Percentiles rank a stretch among this genome's conserved stretches.
These are phyloP conservation scores for Ernsta delagoae DNA, from an alignment of 2,888 invertebrate species.

Conservation along the genomic window DNA sequence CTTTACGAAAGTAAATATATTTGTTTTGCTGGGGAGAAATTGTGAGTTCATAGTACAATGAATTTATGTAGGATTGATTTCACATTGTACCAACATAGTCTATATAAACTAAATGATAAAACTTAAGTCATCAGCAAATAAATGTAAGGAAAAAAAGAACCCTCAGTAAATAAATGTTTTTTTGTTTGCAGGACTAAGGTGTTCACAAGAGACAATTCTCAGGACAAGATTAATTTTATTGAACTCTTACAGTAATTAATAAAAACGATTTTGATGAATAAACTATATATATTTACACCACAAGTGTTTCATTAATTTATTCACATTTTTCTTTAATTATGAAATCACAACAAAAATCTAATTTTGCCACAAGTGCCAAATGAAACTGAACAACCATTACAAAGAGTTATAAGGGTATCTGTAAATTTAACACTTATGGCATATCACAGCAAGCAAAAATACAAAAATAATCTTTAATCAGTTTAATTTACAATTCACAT, in stretches of 20 bases:
- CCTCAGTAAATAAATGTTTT: background rate
- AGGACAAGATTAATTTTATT: background rate
- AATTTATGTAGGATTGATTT: too few species aligned
- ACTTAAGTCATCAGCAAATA: too few species aligned
- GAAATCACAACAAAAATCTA: constrained; percentile 44
- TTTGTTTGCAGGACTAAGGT: background rate
- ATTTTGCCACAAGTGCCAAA: constrained; percentile 45
- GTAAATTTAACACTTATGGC: constrained; percentile 44
- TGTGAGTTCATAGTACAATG: too few species aligned
- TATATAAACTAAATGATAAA: too few species aligned
- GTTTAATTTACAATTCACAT: constrained; percentile 25
- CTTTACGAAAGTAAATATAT: too few species aligned
- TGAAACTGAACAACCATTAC: constrained; percentile 8
- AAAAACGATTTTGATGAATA: constrained; percentile 37
- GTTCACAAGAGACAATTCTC: background rate
- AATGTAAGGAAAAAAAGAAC: too few species aligned
- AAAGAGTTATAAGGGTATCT: background rate
- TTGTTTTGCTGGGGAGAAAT: too few species aligned
- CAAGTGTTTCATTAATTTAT: constrained; percentile 44
- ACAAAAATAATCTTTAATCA: constrained; percentile 43
- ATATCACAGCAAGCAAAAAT: constrained; percentile 52
- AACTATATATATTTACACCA: constrained; percentile 47
- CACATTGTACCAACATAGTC: too few species aligned
- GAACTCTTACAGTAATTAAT: background rate
- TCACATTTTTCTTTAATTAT: constrained; percentile 10